These are phyloP conservation scores for Oncorhynchus mykiss DNA, from an alignment of 2,113 vertebrate species.

Conservation along the genomic window DNA sequence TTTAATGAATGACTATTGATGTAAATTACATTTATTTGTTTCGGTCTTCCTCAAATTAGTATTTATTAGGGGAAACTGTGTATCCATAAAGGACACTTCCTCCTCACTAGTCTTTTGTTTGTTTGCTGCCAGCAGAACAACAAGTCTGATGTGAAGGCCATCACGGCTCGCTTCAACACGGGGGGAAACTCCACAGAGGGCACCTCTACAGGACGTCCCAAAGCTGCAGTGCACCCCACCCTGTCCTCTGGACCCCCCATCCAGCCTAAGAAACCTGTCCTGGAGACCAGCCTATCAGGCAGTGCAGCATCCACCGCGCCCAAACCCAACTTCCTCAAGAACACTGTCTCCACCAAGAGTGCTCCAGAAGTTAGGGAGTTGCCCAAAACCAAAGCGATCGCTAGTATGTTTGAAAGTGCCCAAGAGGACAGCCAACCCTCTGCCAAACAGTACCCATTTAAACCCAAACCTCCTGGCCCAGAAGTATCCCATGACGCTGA, in stretches of 20 bases:
- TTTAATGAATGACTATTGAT: background rate
- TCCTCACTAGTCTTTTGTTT: background rate
- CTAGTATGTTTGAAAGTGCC: conserved; percentile 62
- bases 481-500: conserved; percentile 41
- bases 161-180: conserved; percentile 83
- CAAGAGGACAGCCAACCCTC: conserved; percentile 64
- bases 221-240: conserved; percentile 60
- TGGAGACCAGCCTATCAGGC: conserved; percentile 71
- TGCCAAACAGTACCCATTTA: conserved; percentile 49
- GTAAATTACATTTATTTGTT: background rate
- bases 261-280: conserved; percentile 69
- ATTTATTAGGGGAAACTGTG: background rate
- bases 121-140: conserved; percentile 67
- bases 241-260: conserved; percentile 47
- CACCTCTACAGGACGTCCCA: conserved; percentile 52
- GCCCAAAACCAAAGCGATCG: conserved; percentile 61
- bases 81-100: background rate
- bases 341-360: conserved; percentile 63
- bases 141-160: conserved; percentile 77
- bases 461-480: conserved; percentile 34
- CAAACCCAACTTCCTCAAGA: conserved; percentile 72
- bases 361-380: conserved; percentile 59
- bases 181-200: conserved; percentile 58
- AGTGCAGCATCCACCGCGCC: conserved; percentile 34
- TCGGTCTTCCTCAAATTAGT: background rate